phyloP scores from a whole-genome alignment of 2,888 invertebrate genomes.

The Hyposoter didymator region DNA sequence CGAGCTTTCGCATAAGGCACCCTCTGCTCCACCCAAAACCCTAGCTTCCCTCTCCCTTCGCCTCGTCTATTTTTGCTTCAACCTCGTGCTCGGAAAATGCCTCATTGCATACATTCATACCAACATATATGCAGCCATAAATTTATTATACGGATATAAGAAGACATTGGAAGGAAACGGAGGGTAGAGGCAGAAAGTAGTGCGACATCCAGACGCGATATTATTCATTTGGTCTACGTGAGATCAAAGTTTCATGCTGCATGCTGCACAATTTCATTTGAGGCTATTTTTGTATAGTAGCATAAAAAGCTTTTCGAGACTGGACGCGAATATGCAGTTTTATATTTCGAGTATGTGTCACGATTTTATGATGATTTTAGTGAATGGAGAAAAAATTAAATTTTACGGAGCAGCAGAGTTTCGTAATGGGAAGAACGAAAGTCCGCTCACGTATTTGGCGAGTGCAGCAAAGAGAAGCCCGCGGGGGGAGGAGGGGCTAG shows the following conservation, averaged over 20 bases:
- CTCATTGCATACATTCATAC: slow-evolving; percentile 6
- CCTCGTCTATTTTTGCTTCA: slow-evolving; percentile 5
- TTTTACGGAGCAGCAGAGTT: slow-evolving; percentile 21
- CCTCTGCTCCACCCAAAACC: not conserved
- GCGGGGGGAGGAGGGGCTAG: not conserved
- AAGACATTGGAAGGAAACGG: not conserved
- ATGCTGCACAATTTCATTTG: not conserved
- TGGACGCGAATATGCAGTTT: not conserved
- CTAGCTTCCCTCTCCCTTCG: not conserved
- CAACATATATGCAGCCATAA: not conserved
- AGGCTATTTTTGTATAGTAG: not conserved
- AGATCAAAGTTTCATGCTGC: not conserved
- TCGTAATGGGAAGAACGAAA: slow-evolving; percentile 6
- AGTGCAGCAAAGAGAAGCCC: not conserved
- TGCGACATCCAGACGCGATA: not conserved
- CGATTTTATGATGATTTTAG: not conserved
- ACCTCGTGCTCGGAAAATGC: slow-evolving; percentile 15
- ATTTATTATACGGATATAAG: not conserved
- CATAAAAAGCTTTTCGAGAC: not conserved
- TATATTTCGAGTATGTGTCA: not conserved
- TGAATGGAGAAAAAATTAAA: not conserved
- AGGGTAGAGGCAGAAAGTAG: not conserved
- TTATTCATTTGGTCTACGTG: not conserved
- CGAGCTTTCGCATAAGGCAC: slow-evolving; percentile 37
- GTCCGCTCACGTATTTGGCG: slow-evolving; percentile 21